Conservation (phyloP, 2,888 invertebrate species). For the Lomographa bimaculata region DNA sequence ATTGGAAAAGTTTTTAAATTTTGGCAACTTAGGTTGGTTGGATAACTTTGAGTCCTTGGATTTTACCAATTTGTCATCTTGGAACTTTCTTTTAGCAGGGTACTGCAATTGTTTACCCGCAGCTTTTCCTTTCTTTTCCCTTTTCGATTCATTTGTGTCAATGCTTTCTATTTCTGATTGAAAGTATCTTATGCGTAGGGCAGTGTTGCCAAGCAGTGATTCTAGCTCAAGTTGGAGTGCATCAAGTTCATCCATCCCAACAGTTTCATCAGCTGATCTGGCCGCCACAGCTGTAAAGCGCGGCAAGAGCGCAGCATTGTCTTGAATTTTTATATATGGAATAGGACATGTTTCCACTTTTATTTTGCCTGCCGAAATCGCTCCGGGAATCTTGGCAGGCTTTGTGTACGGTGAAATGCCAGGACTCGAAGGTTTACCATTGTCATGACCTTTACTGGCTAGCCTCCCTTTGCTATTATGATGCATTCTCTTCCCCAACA, state of each 20-base stretch:
- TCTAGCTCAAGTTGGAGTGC: conserved; percentile 94
- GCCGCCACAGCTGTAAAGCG: conserved; percentile 86
- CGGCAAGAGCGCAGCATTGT: conserved; percentile 87
- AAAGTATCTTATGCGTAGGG: conserved; percentile 90
- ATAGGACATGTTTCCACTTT: conserved; percentile 76
- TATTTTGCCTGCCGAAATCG: conserved; percentile 68
- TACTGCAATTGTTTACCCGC: conserved; percentile 81
- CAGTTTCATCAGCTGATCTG: conserved; percentile 88
- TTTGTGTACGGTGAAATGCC: conserved; percentile 76
- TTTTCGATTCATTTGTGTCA: conserved; percentile 83
- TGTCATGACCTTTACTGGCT: conserved; percentile 77
- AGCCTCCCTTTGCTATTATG: conserved; percentile 78
- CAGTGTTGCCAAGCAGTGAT: conserved; percentile 91
- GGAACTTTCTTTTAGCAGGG: conserved; percentile 81
- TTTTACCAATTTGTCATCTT: conserved; percentile 82
- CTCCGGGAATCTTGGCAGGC: conserved; percentile 71
- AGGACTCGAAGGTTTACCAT: conserved; percentile 77
- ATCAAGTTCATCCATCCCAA: conserved; percentile 95
- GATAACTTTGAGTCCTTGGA: conserved; percentile 81
- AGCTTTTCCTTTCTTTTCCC: conserved; percentile 79
- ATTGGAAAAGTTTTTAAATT: conserved; percentile 80
- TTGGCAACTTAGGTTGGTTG: conserved; percentile 83
- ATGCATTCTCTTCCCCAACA: conserved; percentile 80
- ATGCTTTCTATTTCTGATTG: conserved; percentile 89
- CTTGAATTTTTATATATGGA: conserved; percentile 87